These are phyloP conservation scores for Acanthurus tractus DNA, from an alignment of 2,797 vertebrate species.

Conservation along the genomic window DNA sequence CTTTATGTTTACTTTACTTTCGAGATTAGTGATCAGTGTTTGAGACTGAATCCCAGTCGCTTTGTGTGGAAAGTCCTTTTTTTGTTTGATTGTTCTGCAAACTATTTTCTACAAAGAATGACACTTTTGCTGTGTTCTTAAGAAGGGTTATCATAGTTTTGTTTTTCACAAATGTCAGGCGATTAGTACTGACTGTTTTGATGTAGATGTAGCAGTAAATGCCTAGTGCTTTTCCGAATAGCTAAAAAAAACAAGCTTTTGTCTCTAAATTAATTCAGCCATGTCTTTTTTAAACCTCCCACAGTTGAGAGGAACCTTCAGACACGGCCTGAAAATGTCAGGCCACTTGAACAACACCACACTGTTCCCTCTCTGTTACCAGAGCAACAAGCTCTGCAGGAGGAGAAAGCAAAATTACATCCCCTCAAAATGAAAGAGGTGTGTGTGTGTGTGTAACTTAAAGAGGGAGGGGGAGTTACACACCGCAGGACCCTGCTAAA, in stretches of 20 bases:
- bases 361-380: slow-evolving; percentile 73
- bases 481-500: slow-evolving; percentile 21
- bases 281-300: slow-evolving; percentile 42
- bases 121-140: background rate
- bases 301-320: slow-evolving; percentile 66
- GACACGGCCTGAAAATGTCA: slow-evolving; percentile 78
- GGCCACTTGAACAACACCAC: slow-evolving; percentile 69
- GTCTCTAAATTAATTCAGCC: slow-evolving; percentile 39
- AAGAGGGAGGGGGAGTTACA: background rate
- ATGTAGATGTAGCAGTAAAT: slow-evolving; percentile 1
- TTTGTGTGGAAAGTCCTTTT: background rate
- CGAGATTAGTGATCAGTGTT: slow-evolving; percentile 2
- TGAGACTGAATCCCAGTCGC: background rate
- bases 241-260: slow-evolving; percentile 12
- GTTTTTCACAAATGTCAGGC: slow-evolving; percentile 8
- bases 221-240: slow-evolving; percentile 20
- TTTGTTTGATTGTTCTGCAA: background rate
- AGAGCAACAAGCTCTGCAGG: slow-evolving; percentile 75
- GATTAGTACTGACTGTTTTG: background rate
- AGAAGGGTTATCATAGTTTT: slow-evolving; percentile 6
- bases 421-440: slow-evolving; percentile 64
- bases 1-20: slow-evolving; percentile 16
- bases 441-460: slow-evolving; percentile 28
- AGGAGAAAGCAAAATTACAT: slow-evolving; percentile 71
- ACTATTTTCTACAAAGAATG: background rate